Conservation (phyloP, 2,888 invertebrate species). For the Gibbula magus region DNA sequence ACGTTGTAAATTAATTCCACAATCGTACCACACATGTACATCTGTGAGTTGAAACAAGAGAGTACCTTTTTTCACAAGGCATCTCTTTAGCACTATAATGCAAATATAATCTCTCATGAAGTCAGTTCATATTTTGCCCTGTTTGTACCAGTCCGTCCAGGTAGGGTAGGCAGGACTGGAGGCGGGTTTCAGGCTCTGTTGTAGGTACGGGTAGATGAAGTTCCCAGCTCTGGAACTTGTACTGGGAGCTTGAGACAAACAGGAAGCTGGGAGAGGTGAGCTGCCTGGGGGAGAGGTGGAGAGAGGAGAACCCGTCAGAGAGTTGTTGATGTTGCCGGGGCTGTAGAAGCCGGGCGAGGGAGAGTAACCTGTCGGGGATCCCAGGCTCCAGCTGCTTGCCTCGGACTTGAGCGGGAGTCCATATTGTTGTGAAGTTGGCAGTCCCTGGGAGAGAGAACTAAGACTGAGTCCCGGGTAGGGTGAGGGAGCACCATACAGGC, state of each 20-base stretch:
- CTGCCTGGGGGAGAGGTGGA: slow-evolving; percentile 3
- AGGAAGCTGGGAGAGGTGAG: not conserved
- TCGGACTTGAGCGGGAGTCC: not conserved
- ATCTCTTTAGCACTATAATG: too few relatives aligned
- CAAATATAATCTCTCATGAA: too few relatives aligned
- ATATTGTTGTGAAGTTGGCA: slow-evolving; percentile 57
- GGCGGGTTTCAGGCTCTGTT: not conserved
- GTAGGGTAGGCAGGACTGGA: too few relatives aligned
- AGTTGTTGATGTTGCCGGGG: slow-evolving; percentile 21
- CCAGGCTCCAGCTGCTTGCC: not conserved
- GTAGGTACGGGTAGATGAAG: not conserved
- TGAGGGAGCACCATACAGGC: slow-evolving; percentile 54
- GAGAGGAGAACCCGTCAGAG: slow-evolving; percentile 23
- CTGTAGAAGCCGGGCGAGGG: not conserved
- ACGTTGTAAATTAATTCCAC: too few relatives aligned
- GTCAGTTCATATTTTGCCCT: too few relatives aligned
- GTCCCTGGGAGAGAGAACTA: slow-evolving; percentile 53
- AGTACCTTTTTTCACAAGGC: too few relatives aligned
- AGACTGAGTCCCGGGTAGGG: slow-evolving; percentile 57
- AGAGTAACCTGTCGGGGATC: slow-evolving; percentile 3
- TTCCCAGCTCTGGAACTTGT: not conserved
- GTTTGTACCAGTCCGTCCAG: too few relatives aligned
- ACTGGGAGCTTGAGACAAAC: not conserved
- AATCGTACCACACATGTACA: too few relatives aligned
- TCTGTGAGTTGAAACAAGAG: too few relatives aligned